These are phyloP conservation scores for Phenganax marumi DNA, from an alignment of 92 coral and sea anemone species.

Conservation along the genomic window DNA sequence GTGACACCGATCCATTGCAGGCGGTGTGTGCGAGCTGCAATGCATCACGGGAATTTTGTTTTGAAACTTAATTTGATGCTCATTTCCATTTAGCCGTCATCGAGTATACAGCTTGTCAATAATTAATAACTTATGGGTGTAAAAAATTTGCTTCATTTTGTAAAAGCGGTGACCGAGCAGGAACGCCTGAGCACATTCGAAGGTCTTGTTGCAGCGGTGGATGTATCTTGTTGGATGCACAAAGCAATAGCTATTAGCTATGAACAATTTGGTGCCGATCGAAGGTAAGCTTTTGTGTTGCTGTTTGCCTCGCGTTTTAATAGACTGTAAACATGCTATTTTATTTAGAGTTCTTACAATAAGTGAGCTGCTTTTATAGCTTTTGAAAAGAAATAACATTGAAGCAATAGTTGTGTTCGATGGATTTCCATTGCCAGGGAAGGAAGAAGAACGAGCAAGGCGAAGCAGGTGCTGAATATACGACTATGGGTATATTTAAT, in stretches of 20 bases:
- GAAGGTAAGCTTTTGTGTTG: constrained; percentile 15
- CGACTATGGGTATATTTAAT: no score
- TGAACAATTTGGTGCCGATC: constrained; percentile 32
- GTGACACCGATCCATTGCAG: no score
- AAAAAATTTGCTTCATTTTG: constrained; percentile 32
- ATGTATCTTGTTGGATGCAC: constrained; percentile 47
- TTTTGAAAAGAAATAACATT: constrained; percentile 6
- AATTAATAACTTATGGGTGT: constrained; percentile 14
- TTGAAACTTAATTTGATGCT: neutral
- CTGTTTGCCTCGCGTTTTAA: neutral
- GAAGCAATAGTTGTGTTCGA: neutral
- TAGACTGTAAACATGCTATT: neutral
- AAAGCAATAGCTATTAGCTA: constrained; percentile 38
- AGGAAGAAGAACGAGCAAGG: neutral
- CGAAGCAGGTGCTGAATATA: constrained; percentile 13
- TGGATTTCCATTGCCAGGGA: constrained; percentile 1
- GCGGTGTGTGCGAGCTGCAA: constrained; percentile 6
- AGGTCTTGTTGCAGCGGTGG: constrained; percentile 43
- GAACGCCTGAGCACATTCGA: constrained; percentile 17
- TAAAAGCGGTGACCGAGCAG: constrained; percentile 15
- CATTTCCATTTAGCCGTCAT: neutral
- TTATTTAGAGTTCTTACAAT: neutral
- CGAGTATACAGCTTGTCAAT: neutral
- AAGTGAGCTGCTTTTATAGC: neutral
- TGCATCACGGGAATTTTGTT: neutral